These are phyloP conservation scores for Machimus atricapillus DNA, from an alignment of 2,888 invertebrate species.

Conservation along the genomic window DNA sequence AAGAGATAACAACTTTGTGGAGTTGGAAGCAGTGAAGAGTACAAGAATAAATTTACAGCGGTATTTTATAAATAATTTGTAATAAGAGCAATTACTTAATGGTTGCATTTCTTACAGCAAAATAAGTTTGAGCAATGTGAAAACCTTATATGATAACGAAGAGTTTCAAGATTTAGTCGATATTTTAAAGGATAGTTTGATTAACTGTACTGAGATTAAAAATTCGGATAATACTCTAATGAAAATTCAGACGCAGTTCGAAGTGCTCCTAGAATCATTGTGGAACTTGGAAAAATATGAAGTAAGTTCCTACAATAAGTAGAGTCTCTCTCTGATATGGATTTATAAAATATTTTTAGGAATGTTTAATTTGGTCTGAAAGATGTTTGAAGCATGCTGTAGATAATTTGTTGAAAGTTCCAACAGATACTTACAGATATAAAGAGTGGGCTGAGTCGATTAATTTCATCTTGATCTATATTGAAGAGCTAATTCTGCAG, in stretches of 20 bases:
- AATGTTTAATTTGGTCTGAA: slow-evolving; percentile 80
- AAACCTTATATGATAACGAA: slow-evolving; percentile 71
- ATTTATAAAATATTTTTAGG: slow-evolving; percentile 50
- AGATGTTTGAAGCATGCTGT: slow-evolving; percentile 78
- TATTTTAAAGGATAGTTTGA: slow-evolving; percentile 67
- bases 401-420: slow-evolving; percentile 67
- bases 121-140: slow-evolving; percentile 69
- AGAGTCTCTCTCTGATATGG: neutral
- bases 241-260: slow-evolving; percentile 52
- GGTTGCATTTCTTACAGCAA: slow-evolving; percentile 62
- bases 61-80: slow-evolving; percentile 53
- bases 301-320: slow-evolving; percentile 35
- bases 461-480: slow-evolving; percentile 60
- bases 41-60: slow-evolving; percentile 65
- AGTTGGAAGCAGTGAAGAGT: slow-evolving; percentile 62
- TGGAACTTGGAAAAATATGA: slow-evolving; percentile 69
- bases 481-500: slow-evolving; percentile 65
- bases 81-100: neutral
- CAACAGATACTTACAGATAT: slow-evolving; percentile 57
- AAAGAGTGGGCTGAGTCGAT: slow-evolving; percentile 64
- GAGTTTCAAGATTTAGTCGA: slow-evolving; percentile 72
- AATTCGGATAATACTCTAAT: slow-evolving; percentile 50
- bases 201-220: slow-evolving; percentile 54
- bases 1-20: slow-evolving; percentile 64
- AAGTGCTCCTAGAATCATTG: slow-evolving; percentile 71